Conservation (phyloP, 2,888 invertebrate genomes). For the Plusia festucae region DNA sequence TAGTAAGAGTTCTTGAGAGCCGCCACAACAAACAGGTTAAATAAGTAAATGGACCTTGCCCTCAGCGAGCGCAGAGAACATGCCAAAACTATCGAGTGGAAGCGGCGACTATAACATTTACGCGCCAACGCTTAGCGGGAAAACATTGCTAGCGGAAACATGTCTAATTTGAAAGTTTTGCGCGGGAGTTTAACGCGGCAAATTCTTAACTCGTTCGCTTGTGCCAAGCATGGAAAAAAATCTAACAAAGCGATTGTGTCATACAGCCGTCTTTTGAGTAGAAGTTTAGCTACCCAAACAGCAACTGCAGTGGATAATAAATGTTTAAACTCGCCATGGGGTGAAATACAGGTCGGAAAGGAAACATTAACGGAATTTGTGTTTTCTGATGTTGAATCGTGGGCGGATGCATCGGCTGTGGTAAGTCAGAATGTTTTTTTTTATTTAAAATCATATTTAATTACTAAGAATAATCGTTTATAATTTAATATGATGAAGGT, state of each 20-base stretch:
- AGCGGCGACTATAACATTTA: constrained; percentile 69
- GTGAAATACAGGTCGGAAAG: constrained; percentile 87
- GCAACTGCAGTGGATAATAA: constrained; percentile 75
- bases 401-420: constrained; percentile 90
- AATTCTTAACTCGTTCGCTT: constrained; percentile 68
- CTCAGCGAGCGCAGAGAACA: constrained; percentile 67
- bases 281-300: constrained; percentile 75
- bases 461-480: no score
- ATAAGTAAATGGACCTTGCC: constrained; percentile 82
- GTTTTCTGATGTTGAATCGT: constrained; percentile 88
- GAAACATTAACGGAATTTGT: constrained; percentile 90
- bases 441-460: no score
- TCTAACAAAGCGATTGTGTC: constrained; percentile 57
- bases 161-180: constrained; percentile 85
- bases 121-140: constrained; percentile 71
- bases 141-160: constrained; percentile 72
- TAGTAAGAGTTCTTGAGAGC: constrained; percentile 65
- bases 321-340: constrained; percentile 81
- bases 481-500: background rate
- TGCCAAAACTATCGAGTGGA: constrained; percentile 75
- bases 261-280: constrained; percentile 61
- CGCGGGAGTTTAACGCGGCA: constrained; percentile 83
- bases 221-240: constrained; percentile 70
- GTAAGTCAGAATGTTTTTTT: constrained; percentile 83
- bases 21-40: constrained; percentile 67